These are phyloP conservation scores for Meghimatium bilineatum DNA, from an alignment of 2,888 invertebrate species.

Conservation along the genomic window DNA sequence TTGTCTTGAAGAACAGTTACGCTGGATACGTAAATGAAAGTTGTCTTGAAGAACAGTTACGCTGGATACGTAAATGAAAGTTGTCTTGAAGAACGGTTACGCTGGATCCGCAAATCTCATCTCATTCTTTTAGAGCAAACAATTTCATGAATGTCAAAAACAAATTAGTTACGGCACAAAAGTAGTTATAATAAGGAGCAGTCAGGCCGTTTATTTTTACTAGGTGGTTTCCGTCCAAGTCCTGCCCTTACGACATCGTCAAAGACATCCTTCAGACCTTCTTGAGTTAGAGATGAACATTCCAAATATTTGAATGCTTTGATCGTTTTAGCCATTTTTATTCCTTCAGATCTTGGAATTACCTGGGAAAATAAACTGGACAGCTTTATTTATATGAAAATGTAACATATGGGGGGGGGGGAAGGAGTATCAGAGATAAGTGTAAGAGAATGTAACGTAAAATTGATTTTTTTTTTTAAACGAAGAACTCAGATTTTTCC, in stretches of 20 bases:
- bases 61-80: too few species aligned
- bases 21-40: too few species aligned
- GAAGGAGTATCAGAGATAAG: neutral
- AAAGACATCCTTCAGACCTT: constrained; percentile 98
- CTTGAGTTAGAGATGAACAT: constrained; percentile 97
- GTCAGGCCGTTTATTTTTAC: constrained; percentile 78
- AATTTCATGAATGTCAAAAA: neutral
- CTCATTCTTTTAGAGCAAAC: neutral
- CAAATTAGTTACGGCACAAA: neutral
- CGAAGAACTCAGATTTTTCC: too few species aligned
- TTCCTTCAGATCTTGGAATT: constrained; percentile 80
- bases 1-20: too few species aligned
- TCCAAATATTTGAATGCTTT: constrained; percentile 95
- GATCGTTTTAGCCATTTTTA: constrained; percentile 81
- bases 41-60: too few species aligned
- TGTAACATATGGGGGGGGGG: neutral
- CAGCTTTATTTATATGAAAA: too few species aligned
- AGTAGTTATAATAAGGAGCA: neutral
- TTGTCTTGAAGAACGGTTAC: too few species aligned
- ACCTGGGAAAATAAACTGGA: constrained; percentile 7
- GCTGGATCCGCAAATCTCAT: too few species aligned
- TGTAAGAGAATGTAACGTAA: too few species aligned
- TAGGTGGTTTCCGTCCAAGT: constrained; percentile 90
- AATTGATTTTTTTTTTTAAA: too few species aligned
- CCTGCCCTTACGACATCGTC: constrained; percentile 98